These are phyloP conservation scores for Neodiprion lecontei DNA, from an alignment of 1,140 invertebrate genomes.

Conservation along the genomic window DNA sequence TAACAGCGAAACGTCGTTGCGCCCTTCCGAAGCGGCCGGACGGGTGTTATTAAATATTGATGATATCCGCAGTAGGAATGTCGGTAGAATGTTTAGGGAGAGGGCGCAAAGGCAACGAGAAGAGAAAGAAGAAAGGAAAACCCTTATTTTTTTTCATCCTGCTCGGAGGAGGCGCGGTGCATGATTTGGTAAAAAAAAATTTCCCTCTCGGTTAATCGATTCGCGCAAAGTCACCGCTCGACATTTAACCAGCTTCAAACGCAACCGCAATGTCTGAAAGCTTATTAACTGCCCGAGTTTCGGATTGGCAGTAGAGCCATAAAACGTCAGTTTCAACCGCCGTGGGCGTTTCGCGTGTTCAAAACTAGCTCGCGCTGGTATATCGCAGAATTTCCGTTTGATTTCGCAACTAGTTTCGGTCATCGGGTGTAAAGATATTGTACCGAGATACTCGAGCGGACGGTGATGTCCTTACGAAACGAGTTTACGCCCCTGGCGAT, in stretches of 20 bases:
- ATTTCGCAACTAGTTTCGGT: background rate
- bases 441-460: too few relatives aligned
- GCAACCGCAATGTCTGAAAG: background rate
- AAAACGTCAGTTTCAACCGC: background rate
- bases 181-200: background rate
- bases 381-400: background rate
- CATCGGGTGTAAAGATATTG: background rate
- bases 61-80: background rate
- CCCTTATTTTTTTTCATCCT: background rate
- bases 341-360: background rate
- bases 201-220: too few relatives aligned
- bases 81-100: background rate
- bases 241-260: background rate
- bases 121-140: too few relatives aligned
- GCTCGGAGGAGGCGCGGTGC: background rate
- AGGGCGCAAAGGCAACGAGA: too few relatives aligned
- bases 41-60: background rate
- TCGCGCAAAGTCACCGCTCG: background rate
- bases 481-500: too few relatives aligned
- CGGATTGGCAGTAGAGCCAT: background rate
- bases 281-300: slow-evolving; percentile 2
- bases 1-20: background rate
- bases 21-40: background rate
- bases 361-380: background rate
- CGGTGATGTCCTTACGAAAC: too few relatives aligned